phyloP scores from a whole-genome alignment of 1,140 invertebrate genomes.

The Heliconius melpomene region DNA sequence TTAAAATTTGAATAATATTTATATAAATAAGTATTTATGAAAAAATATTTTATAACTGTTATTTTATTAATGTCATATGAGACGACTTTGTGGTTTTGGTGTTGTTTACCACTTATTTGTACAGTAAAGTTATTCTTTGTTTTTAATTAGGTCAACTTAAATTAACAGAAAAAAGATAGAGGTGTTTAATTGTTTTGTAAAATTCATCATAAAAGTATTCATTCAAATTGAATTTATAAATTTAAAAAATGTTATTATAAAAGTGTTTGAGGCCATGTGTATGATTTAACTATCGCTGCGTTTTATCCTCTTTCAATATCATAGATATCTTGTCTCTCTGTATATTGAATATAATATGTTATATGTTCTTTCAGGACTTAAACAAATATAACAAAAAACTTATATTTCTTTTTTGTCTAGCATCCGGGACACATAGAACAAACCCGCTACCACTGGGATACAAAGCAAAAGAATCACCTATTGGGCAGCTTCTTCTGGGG shows the following conservation, averaged over 20 bases:
- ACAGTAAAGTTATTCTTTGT: background rate
- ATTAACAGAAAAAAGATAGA: background rate
- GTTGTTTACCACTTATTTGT: background rate
- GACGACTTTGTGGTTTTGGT: background rate
- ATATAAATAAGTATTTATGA: background rate
- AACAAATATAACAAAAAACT: no score
- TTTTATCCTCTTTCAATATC: no score
- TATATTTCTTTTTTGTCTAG: slow-evolving; percentile 38
- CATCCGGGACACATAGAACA: slow-evolving; percentile 72
- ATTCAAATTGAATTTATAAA: no score
- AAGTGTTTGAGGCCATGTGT: no score
- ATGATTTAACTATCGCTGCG: no score
- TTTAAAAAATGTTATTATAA: no score
- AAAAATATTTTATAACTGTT: background rate
- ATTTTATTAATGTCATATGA: background rate
- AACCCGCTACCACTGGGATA: slow-evolving; percentile 85
- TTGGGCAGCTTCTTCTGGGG: slow-evolving; percentile 95
- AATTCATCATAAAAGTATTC: no score
- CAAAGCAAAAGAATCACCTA: slow-evolving; percentile 88
- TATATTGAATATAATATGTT: no score
- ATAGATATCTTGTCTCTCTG: no score
- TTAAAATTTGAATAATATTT: background rate
- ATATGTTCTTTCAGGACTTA: no score
- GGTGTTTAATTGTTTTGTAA: background rate
- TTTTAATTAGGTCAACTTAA: background rate